Evolutionary conservation across 1,140 invertebrate species (phyloP), one percentile per base, ranked within the genome.

Genomic region (Prorops nasuta): DNA sequence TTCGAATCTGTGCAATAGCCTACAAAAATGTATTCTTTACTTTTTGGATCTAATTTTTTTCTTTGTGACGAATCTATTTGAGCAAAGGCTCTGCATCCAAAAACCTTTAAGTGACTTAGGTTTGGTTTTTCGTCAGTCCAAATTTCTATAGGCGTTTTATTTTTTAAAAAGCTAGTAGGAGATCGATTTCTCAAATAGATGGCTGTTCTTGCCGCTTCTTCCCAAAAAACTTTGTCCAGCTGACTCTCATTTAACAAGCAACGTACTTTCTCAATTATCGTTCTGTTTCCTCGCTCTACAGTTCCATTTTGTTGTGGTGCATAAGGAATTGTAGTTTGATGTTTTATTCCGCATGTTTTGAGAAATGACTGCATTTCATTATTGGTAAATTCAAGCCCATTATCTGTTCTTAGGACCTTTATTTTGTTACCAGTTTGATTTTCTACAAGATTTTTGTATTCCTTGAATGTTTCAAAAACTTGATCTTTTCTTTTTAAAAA

Each of bases 291-390:
- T 8, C 50, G 15, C 14, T 52, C 50, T 0, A 38, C 44, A 0
- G 15, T 17, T 8, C 51, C 51, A n/a, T 53, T 53, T 20, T 53
- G 51, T 20, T 53, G 4, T 3, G 50, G 40, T 20, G 28, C 21
- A 15, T 52, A 37, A 6, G 36, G 3, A 1, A 45, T 31, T 10
- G 19, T 14, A 6, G 42, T 12, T 14, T 31, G 17, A 18, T 35
- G 35, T n/a, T 31, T 12, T 0, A 46, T 46, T 1, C 44, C 44
- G 17, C 19, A 19, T 19, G 40, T 2, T 9, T 14, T 31, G 2
- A 49, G 17, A 9, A 35, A 49, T 2, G 28, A 12, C 14, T 49
- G 17, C 12, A 49, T 31, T 3, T 10, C n/a, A 1, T 15, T n/a
- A 28, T 49, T 49, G 2, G 34, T 14, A 6, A 22, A 49, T 24